phyloP scores from a whole-genome alignment of 2,113 vertebrate species.

The Bubalus kerabau region DNA sequence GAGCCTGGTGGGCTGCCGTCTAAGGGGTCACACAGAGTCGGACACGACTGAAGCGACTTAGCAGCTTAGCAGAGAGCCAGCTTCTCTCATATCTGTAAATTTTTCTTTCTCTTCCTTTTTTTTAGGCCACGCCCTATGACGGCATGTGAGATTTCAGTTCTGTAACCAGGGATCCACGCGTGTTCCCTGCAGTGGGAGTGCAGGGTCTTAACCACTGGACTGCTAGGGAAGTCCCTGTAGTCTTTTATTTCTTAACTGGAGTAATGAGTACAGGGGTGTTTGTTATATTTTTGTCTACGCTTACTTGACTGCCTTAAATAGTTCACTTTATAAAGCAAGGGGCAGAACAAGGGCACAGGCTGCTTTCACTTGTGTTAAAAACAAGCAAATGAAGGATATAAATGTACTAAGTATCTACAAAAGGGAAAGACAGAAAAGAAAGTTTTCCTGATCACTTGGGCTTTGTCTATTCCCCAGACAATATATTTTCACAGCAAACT shows the following conservation, averaged over 20 bases:
- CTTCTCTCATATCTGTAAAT: background rate
- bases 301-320: background rate
- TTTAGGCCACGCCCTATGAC: fast-evolving
- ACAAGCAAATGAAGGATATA: background rate
- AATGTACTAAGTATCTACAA: background rate
- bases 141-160: background rate
- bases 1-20: too few species aligned
- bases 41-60: too few species aligned
- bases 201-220: background rate
- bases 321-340: background rate
- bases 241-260: background rate
- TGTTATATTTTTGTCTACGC: background rate
- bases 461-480: background rate
- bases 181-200: background rate
- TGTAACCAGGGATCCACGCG: background rate
- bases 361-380: background rate
- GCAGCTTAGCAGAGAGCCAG: too few species aligned
- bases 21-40: too few species aligned
- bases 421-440: background rate
- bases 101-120: background rate
- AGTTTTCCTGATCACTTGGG: background rate
- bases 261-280: background rate
- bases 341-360: background rate
- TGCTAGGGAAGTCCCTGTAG: background rate
- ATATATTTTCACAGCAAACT: background rate